phyloP scores from a whole-genome alignment of 1,140 invertebrate genomes.

The Oedothorax gibbosus region DNA sequence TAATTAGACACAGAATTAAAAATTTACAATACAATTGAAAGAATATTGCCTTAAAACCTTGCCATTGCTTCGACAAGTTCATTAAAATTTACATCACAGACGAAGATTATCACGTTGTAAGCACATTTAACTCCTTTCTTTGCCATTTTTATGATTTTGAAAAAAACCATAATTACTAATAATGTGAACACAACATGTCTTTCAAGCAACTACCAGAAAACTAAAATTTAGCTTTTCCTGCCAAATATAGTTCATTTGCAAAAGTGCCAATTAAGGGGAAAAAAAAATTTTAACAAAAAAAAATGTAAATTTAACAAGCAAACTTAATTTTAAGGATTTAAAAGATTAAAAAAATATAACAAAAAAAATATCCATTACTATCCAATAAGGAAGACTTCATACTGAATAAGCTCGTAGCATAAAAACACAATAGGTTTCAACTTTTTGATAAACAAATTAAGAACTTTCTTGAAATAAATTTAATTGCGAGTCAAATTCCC shows the following conservation, averaged over 20 bases:
- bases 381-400: conserved; percentile 44
- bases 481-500: conserved; percentile 1
- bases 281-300: too few relatives aligned
- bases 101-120: conserved; percentile 13
- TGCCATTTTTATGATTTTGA: neutral
- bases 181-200: too few relatives aligned
- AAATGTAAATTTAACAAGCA: neutral
- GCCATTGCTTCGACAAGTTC: neutral
- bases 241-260: too few relatives aligned
- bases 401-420: conserved; percentile 52
- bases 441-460: conserved; percentile 16
- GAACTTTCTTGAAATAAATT: conserved; percentile 16
- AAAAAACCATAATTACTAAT: too few relatives aligned
- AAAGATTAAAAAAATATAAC: neutral
- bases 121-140: conserved; percentile 13
- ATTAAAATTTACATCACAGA: conserved; percentile 23
- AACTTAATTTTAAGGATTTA: neutral
- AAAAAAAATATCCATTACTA: conserved; percentile 6
- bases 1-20: too few relatives aligned
- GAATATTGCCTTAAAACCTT: too few relatives aligned
- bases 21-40: too few relatives aligned
- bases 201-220: too few relatives aligned
- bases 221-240: too few relatives aligned
- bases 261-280: too few relatives aligned
- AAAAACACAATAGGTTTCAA: conserved; percentile 32